Conservation (phyloP, 2,113 vertebrate genomes). For the Mustela nigripes region DNA sequence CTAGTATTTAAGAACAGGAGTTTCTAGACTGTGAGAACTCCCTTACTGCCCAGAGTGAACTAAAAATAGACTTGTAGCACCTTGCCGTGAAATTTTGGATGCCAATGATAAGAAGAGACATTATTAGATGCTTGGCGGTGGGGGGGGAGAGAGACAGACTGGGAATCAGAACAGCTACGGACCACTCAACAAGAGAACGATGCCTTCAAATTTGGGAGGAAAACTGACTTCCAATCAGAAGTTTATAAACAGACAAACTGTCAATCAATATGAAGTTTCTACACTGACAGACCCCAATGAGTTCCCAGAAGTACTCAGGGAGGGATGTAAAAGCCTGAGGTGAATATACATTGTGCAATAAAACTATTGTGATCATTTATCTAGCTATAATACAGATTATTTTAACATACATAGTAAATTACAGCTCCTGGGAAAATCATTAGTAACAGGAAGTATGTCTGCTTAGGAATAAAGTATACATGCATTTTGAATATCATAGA, state of each 20-base stretch:
- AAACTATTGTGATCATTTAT: background rate
- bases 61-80: background rate
- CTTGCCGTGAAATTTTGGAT: background rate
- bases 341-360: background rate
- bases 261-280: background rate
- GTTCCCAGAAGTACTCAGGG: background rate
- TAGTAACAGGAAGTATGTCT: background rate
- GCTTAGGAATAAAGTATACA: background rate
- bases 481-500: background rate
- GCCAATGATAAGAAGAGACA: background rate
- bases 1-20: background rate
- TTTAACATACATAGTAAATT: background rate
- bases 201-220: background rate
- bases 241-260: background rate
- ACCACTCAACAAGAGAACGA: background rate
- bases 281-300: background rate
- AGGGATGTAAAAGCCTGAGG: background rate
- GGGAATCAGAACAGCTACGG: background rate
- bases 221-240: background rate
- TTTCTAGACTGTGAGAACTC: background rate
- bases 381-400: background rate
- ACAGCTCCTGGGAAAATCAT: background rate
- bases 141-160: rapidly evolving
- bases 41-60: background rate
- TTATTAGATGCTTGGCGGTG: background rate